A percentile compares a stretch with the other conserved stretches of the same genome.
Evolutionary conservation across 53 echinoderm and acorn worm genomes (phyloP).

Genomic region (Hippasteria phrygiana): DNA sequence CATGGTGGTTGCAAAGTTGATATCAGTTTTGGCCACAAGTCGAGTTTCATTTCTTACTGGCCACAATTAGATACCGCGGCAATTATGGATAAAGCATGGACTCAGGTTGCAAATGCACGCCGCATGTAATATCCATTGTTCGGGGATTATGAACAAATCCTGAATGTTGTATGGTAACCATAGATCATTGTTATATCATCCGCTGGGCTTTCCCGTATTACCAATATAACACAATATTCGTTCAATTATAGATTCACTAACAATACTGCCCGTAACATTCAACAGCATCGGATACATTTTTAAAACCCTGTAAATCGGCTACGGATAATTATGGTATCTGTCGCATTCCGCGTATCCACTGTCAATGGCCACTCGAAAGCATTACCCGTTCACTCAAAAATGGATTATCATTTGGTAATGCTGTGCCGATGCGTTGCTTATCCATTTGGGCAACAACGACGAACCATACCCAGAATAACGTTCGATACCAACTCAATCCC

Average conservation of each 20-base stretch:
- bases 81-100: background rate
- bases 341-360: slow-evolving; percentile 1
- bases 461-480: background rate
- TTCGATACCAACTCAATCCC: slow-evolving; percentile 52
- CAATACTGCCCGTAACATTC: too few species aligned
- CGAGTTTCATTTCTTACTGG: background rate
- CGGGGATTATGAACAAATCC: background rate
- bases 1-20: background rate
- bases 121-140: background rate
- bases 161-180: background rate
- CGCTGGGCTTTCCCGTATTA: too few species aligned
- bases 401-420: slow-evolving; percentile 8
- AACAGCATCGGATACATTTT: too few species aligned
- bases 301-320: too few species aligned
- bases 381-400: background rate
- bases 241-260: too few species aligned
- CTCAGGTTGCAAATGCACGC: background rate
- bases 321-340: background rate
- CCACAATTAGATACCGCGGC: slow-evolving; percentile 22
- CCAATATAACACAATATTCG: too few species aligned
- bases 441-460: slow-evolving; percentile 2
- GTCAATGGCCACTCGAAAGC: background rate
- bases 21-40: background rate
- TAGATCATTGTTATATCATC: background rate
- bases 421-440: background rate